phyloP scores from a whole-genome alignment of 2,113 vertebrate species.

The Anguilla rostrata region DNA sequence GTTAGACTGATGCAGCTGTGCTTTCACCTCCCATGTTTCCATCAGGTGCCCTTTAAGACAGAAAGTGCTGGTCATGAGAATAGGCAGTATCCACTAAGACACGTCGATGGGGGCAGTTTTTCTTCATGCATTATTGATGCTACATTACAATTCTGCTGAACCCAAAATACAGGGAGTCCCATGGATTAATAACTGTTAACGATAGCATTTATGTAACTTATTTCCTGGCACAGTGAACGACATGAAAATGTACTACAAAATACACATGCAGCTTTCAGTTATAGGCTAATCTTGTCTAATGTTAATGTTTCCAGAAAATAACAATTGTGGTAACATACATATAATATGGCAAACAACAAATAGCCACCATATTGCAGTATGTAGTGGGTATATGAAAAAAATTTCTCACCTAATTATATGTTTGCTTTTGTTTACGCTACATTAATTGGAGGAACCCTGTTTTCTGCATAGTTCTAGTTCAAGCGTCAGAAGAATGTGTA shows the following conservation, averaged over 20 bases:
- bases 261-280: not conserved
- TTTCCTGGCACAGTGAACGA: not conserved
- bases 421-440: not conserved
- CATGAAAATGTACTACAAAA: not conserved
- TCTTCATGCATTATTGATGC: slow-evolving; percentile 19
- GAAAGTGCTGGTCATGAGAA: slow-evolving; percentile 1
- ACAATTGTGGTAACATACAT: not conserved
- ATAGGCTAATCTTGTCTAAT: not conserved
- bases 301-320: not conserved
- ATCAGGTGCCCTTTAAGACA: not conserved
- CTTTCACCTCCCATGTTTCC: not conserved
- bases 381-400: no score
- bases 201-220: not conserved
- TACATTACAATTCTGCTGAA: slow-evolving; percentile 10
- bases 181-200: not conserved
- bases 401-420: not conserved
- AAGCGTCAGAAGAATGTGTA: not conserved
- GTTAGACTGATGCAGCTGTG: not conserved
- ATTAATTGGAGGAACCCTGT: not conserved
- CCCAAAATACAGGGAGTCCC: not conserved
- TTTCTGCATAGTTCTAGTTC: not conserved
- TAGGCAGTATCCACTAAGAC: not conserved
- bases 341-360: not conserved
- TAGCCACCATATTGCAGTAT: not conserved
- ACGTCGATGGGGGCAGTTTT: not conserved